A percentile compares a stretch with the other conserved stretches of the same genome.
Evolutionary conservation across 2,888 invertebrate species (phyloP).

Genomic region (Crioceris asparagi): DNA sequence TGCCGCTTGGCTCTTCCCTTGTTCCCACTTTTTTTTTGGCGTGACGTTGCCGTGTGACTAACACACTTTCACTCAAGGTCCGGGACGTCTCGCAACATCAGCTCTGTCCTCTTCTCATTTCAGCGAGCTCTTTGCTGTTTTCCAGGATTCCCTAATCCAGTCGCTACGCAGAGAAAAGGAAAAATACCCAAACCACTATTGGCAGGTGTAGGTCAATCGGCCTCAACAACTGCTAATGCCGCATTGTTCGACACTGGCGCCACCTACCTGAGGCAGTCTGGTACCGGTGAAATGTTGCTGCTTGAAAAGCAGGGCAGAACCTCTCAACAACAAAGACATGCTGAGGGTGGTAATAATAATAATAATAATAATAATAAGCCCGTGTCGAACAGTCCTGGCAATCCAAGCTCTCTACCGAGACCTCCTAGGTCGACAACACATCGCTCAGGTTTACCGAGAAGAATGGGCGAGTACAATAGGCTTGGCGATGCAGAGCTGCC

Average conservation of each 20-base stretch:
- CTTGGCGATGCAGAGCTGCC: slow-evolving; percentile 1
- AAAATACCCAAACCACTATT: slow-evolving; percentile 65
- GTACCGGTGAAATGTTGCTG: slow-evolving; percentile 52
- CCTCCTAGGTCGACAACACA: slow-evolving; percentile 52
- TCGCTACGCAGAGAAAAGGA: slow-evolving; percentile 64
- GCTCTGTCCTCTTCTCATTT: slow-evolving; percentile 48
- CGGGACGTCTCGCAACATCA: too few relatives aligned
- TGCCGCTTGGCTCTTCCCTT: too few relatives aligned
- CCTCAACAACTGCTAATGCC: slow-evolving; percentile 28
- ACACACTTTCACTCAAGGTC: too few relatives aligned
- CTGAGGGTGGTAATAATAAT: slow-evolving; percentile 35
- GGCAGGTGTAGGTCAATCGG: slow-evolving; percentile 47
- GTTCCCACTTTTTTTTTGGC: too few relatives aligned
- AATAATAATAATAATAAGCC: too few relatives aligned
- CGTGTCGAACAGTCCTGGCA: background rate
- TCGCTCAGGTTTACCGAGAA: slow-evolving; percentile 36
- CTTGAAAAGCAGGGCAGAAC: slow-evolving; percentile 68
- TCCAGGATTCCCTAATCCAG: slow-evolving; percentile 70
- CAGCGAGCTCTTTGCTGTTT: slow-evolving; percentile 79
- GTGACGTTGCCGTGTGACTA: too few relatives aligned
- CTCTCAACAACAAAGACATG: slow-evolving; percentile 62
- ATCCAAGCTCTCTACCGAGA: slow-evolving; percentile 58
- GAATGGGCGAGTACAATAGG: too few relatives aligned
- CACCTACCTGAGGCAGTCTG: slow-evolving; percentile 42
- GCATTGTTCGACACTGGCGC: slow-evolving; percentile 23